These are phyloP conservation scores for Smutsia gigantea DNA, from an alignment of 2,797 vertebrate species.

Conservation along the genomic window DNA sequence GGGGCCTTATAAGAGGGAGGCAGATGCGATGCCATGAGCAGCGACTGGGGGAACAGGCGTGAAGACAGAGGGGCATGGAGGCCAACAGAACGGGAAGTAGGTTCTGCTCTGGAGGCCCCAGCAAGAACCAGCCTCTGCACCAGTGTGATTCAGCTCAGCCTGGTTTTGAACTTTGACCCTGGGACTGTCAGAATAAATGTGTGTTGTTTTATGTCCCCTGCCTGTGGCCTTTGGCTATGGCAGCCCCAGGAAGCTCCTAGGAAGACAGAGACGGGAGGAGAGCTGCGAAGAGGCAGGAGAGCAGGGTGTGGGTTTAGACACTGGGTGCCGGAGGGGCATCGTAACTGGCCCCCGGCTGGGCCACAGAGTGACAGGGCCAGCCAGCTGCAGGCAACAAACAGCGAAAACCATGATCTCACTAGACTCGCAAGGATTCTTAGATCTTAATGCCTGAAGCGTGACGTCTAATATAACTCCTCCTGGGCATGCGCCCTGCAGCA, in stretches of 20 bases:
- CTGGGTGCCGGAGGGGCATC: rapidly evolving
- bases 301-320: rapidly evolving
- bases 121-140: too few species aligned
- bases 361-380: rapidly evolving
- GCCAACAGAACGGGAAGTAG: rapidly evolving
- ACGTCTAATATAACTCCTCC: not conserved
- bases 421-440: rapidly evolving
- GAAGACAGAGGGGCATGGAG: rapidly evolving
- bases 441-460: not conserved
- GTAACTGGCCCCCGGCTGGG: rapidly evolving
- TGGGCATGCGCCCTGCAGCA: rapidly evolving
- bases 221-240: rapidly evolving
- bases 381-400: rapidly evolving
- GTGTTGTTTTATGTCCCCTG: not conserved
- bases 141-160: rapidly evolving
- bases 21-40: not conserved
- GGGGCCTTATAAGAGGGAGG: too few species aligned
- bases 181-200: not conserved
- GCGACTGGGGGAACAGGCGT: rapidly evolving
- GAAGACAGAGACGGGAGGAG: too few species aligned
- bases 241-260: rapidly evolving
- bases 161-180: not conserved
- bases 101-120: not conserved
- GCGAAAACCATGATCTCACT: rapidly evolving
- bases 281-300: rapidly evolving